Conservation (phyloP, 2,797 vertebrate genomes). For the Lemur catta region DNA sequence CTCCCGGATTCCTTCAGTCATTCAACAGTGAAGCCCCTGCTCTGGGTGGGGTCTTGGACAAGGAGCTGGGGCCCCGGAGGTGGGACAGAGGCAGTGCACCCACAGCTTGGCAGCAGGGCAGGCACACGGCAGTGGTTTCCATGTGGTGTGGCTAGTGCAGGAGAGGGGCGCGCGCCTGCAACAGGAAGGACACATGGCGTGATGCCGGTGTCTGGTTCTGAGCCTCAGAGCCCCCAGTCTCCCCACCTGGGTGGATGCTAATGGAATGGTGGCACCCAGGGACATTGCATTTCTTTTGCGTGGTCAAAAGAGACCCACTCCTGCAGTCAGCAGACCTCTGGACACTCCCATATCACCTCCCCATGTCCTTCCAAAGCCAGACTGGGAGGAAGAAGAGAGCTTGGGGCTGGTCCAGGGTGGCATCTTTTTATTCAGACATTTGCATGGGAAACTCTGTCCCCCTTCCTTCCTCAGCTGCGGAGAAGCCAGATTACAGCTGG, state of each 20-base stretch:
- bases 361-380: background rate
- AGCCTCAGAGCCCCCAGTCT: background rate
- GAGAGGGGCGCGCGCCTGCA: too few relatives aligned
- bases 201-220: background rate
- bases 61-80: background rate
- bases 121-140: background rate
- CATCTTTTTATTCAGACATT: background rate
- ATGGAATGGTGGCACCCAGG: background rate
- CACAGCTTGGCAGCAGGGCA: background rate
- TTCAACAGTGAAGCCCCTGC: background rate
- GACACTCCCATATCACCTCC: background rate
- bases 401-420: background rate
- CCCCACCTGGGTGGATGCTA: too few relatives aligned
- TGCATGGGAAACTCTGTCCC: background rate
- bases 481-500: background rate
- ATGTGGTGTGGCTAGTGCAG: background rate
- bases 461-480: background rate
- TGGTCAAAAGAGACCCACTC: background rate
- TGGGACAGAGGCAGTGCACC: too few relatives aligned
- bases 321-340: background rate
- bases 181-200: background rate
- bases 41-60: accelerated
- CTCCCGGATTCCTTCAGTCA: background rate
- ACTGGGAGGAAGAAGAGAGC: background rate
- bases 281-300: background rate